Evolutionary conservation across 1,140 invertebrate genomes (phyloP), one percentile per base, ranked within the genome.

Genomic region (Drosophila melanica): DNA sequence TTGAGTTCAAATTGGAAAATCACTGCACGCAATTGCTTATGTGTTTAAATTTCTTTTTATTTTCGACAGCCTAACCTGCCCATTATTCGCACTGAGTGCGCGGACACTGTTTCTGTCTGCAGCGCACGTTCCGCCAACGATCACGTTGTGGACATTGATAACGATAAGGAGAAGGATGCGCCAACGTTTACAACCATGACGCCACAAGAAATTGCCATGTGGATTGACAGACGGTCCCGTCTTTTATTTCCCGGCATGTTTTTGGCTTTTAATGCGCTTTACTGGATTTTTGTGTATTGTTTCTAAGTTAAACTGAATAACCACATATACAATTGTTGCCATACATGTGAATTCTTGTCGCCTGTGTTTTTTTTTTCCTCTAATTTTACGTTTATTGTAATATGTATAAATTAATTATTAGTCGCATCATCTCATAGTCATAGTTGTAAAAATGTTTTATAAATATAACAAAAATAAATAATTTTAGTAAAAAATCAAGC

Each of bases 131-230:
- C 70, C 8, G 75, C 55, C 45, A 79, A 84, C 12, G 90, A 90
- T 53, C 90, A 91, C 47, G 71, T 91, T 39, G 66, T 91, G 41
- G 81, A 91, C 30, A 79, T 92, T 42, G 90, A 91, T 7, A 86
- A 85, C 62, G 75, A 76, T 20, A 81, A 79, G 41, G 84, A 84
- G 20, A 76, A 79, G 93, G 93, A 30, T 95, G 95, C 75, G 11
- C 73, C 86, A 12, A 90, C 90, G 9, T 91, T 91, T 44, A 96
- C 96, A 27, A 96, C 96, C 16, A 97, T 97, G 96, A 96, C 96
- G 4, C 96, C 96, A 1, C 96, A 97, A 81, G 95, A 97, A 91
- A 96, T 97, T 42, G 95, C 96, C 59, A 95, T 95, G 59, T 97
- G 96, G 96, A 97, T 98, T 42, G 97, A 97, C 50, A 57, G 91